These are phyloP conservation scores for Seriola dumerili DNA, from an alignment of 2,113 vertebrate genomes.

Conservation along the genomic window DNA sequence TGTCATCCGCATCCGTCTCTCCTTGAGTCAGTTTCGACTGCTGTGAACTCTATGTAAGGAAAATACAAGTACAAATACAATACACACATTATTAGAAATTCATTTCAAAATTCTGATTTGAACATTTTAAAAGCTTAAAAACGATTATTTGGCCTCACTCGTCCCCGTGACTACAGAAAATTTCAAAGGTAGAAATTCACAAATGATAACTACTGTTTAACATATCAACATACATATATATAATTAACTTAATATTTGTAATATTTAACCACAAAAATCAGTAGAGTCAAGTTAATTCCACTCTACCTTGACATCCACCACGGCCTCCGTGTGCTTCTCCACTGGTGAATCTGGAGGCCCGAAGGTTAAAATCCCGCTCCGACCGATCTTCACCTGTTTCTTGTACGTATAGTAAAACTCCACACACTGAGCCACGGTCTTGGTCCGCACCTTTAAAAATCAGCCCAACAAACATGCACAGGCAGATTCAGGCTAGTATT, in stretches of 20 bases:
- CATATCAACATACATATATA: too few species aligned
- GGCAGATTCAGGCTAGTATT: not conserved
- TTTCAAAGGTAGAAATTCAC: not conserved
- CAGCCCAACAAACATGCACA: not conserved
- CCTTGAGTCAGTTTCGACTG: conserved; percentile 65
- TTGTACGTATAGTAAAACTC: conserved; percentile 99
- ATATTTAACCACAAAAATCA: not conserved
- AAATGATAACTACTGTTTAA: not conserved
- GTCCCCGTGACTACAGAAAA: not conserved
- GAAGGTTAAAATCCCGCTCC: conserved; percentile 90
- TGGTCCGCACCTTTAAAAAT: conserved; percentile 91
- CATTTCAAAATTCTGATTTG: not conserved
- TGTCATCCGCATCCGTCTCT: conserved; percentile 61
- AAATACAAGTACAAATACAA: not conserved
- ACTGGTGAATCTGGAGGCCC: conserved; percentile 86
- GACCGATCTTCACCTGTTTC: conserved; percentile 95
- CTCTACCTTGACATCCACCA: conserved; percentile 89
- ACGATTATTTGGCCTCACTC: not conserved
- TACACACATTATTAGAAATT: not conserved
- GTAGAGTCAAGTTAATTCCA: not conserved
- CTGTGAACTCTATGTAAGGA: conserved; percentile 74
- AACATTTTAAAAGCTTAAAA: not conserved
- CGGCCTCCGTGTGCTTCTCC: conserved; percentile 86
- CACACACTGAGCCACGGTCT: conserved; percentile 96
- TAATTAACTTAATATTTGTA: not conserved